Base-by-base conservation (phyloP, 2,113 vertebrate genomes). In the Alligator mississippiensis region DNA sequence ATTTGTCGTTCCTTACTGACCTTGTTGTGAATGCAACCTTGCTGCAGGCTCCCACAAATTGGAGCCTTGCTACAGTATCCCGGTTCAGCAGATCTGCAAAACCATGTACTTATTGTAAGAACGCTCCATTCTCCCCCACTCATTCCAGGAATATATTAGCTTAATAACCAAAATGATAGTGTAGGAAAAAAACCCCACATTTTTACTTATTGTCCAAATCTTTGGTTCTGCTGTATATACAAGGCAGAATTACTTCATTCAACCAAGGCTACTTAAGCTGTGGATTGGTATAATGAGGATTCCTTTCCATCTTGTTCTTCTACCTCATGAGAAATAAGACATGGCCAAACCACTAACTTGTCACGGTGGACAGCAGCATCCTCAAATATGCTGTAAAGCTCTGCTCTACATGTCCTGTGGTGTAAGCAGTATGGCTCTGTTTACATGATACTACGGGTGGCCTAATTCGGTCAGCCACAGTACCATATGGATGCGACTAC, bases 21-120 rank as follows among this genome's bases (percentile, higher is more conserved):
- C 96, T 97, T 95, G 89, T 90, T 96, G 90, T 93, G 88, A 92
- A 94, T 95, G 94, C 94, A 95, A 93, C 96, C 96, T 97, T 96
- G 96, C 95, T 97, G 91, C 93, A 95, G 96, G 96, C 96, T 96
- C n/a, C 84, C 92, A 96, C 88, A 96, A 94, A 96, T 95, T 95
- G 84, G 91, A 95, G 70, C 64, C 93, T 82, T 93, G 88, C 96
- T 93, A 59, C 30, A 64, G 77, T 55, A 57, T 93, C 93, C 91
- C 91, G 70, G 38, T 91, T 84, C 70, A 62, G 70, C 92, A 95
- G 92, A 94, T 75, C 84, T 93, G 93, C 95, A 82, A 91, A 94
- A 89, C 91, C 88, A 84, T 80, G 57, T 81, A 66, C 77, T 93
- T 93, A 80, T 77, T 80, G 93, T 90, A 93, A 93, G 64, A 93